Conservation (phyloP, 2,888 invertebrate species). For the Cosmia pyralina region DNA sequence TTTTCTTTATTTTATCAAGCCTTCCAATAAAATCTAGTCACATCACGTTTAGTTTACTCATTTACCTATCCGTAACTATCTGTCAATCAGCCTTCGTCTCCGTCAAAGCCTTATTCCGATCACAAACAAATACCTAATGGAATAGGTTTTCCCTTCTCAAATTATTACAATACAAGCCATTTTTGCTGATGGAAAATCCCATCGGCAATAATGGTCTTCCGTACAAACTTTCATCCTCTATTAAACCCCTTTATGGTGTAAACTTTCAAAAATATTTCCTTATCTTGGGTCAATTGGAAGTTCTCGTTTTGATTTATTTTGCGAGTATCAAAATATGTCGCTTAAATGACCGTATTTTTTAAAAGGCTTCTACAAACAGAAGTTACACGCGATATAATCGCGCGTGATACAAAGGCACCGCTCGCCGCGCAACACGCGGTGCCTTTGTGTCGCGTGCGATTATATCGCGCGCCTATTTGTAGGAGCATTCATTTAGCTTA, state of each 20-base stretch:
- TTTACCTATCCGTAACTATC: conserved; percentile 35
- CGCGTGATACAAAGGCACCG: too few relatives aligned
- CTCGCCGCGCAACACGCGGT: too few relatives aligned
- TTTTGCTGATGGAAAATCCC: neutral
- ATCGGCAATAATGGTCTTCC: neutral
- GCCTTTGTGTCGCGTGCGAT: too few relatives aligned
- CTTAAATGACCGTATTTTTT: too few relatives aligned
- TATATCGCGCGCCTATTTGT: too few relatives aligned
- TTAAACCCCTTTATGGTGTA: neutral
- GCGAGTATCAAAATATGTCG: too few relatives aligned
- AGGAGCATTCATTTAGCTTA: too few relatives aligned
- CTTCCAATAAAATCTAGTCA: conserved; percentile 23
- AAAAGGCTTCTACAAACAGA: too few relatives aligned
- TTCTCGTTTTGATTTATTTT: too few relatives aligned
- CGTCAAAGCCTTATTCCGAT: conserved; percentile 46
- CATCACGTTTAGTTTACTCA: conserved; percentile 39
- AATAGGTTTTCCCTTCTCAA: conserved; percentile 17
- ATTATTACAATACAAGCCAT: neutral
- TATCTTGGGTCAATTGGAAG: too few relatives aligned
- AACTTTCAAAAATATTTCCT: neutral
- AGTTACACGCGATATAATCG: too few relatives aligned
- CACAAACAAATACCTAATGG: conserved; percentile 27
- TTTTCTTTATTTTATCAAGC: neutral
- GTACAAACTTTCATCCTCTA: neutral
- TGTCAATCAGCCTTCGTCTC: conserved; percentile 43